phyloP scores from a whole-genome alignment of 1,140 invertebrate species.

The Hestina assimilis region DNA sequence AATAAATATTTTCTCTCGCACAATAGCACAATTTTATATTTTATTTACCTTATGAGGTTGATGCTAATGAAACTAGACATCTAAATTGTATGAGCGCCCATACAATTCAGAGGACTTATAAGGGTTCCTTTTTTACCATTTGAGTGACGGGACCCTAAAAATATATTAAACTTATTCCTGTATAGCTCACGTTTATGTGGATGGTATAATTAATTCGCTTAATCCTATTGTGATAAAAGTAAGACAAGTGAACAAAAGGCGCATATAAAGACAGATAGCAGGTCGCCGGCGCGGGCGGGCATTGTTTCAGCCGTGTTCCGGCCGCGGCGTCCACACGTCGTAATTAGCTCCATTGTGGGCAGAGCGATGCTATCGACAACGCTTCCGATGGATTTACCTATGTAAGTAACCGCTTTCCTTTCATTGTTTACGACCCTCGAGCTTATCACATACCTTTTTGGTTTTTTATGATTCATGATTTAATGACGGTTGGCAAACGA shows the following conservation, averaged over 20 bases:
- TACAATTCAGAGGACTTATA: no score
- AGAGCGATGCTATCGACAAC: slow-evolving; percentile 65
- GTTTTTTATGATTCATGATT: no score
- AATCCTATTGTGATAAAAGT: slow-evolving; percentile 33
- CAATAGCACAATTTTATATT: no score
- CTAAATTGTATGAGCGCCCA: no score
- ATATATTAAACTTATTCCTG: background rate
- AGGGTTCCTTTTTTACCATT: no score
- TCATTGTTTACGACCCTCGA: slow-evolving; percentile 47
- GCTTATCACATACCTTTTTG: background rate
- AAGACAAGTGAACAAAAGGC: slow-evolving; percentile 40
- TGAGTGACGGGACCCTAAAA: no score
- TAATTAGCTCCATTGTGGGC: slow-evolving; percentile 71
- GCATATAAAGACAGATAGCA: slow-evolving; percentile 33
- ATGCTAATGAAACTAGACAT: no score
- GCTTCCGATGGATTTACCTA: slow-evolving; percentile 72
- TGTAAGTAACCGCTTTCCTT: slow-evolving; percentile 65
- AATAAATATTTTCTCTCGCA: no score
- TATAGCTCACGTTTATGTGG: slow-evolving; percentile 8
- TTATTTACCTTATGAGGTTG: no score
- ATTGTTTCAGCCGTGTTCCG: slow-evolving; percentile 57
- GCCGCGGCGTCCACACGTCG: slow-evolving; percentile 47
- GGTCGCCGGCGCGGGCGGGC: slow-evolving; percentile 22
- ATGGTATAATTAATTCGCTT: slow-evolving; percentile 27
- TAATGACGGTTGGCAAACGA: no score